A percentile compares a stretch with the other conserved stretches of the same genome.
These are phyloP conservation scores for Eretmochelys imbricata DNA, from an alignment of 2,113 vertebrate species.

Conservation along the genomic window DNA sequence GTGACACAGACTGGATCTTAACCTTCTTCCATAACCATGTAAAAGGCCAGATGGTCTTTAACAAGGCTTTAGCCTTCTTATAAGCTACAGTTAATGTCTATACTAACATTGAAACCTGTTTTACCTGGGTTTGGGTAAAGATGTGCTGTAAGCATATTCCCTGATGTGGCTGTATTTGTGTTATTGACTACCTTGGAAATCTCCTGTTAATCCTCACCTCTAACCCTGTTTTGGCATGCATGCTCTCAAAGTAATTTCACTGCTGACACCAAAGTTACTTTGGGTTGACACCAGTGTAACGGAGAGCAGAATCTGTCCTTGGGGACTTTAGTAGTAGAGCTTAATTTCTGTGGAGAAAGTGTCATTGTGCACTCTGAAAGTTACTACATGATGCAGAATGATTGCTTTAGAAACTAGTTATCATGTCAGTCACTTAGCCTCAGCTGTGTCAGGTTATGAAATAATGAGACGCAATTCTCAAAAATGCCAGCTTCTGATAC, in stretches of 20 bases:
- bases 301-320: neutral
- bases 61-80: neutral
- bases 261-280: neutral
- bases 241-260: neutral
- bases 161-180: neutral
- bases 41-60: neutral
- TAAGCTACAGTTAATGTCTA: neutral
- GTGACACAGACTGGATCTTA: neutral
- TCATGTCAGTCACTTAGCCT: neutral
- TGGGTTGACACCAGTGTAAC: neutral
- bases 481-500: neutral
- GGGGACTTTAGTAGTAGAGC: neutral
- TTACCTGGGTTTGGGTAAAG: neutral
- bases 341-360: neutral
- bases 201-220: neutral
- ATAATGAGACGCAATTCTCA: neutral
- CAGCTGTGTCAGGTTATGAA: neutral
- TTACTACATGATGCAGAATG: neutral
- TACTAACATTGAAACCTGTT: neutral
- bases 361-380: neutral
- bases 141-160: neutral
- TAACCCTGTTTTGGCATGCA: neutral
- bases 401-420: neutral
- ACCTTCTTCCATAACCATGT: neutral
- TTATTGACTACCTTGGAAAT: neutral